These are phyloP conservation scores for Blastomussa wellsi DNA, from an alignment of 92 coral and sea anemone species.

Conservation along the genomic window DNA sequence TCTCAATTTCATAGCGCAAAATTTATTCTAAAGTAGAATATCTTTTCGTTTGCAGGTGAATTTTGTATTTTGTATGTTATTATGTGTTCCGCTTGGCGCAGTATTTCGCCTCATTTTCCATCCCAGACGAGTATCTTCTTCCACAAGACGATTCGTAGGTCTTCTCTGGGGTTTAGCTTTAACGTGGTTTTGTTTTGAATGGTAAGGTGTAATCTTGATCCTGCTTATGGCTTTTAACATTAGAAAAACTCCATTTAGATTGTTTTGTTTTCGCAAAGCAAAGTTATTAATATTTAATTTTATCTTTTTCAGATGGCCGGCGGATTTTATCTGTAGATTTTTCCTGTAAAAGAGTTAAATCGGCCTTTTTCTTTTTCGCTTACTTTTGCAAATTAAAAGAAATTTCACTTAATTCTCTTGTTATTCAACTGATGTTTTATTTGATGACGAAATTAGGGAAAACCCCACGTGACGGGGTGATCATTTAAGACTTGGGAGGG, in stretches of 20 bases:
- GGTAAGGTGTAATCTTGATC: slow-evolving; percentile 19
- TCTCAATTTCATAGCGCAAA: not conserved
- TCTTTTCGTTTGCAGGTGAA: slow-evolving; percentile 49
- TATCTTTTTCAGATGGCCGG: not conserved
- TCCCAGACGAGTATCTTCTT: slow-evolving; percentile 63
- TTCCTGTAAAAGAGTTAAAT: not conserved
- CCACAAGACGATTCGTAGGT: slow-evolving; percentile 58
- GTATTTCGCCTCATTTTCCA: slow-evolving; percentile 64
- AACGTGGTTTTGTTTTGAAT: slow-evolving; percentile 64
- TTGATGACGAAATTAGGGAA: not conserved
- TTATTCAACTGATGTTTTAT: not conserved
- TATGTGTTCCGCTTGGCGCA: slow-evolving; percentile 63
- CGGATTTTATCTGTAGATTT: not conserved
- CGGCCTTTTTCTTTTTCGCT: not conserved
- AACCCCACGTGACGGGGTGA: no score
- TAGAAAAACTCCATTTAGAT: not conserved
- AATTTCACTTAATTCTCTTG: not conserved
- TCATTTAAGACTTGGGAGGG: no score
- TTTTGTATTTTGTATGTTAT: slow-evolving; percentile 63
- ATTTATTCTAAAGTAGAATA: not conserved
- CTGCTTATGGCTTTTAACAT: not conserved
- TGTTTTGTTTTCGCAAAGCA: not conserved
- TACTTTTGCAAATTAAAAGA: not conserved
- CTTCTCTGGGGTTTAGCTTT: slow-evolving; percentile 68
- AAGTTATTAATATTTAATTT: slow-evolving; percentile 12